These are phyloP conservation scores for Rhinichthys osculus DNA, from an alignment of 2,797 vertebrate species.

Conservation along the genomic window DNA sequence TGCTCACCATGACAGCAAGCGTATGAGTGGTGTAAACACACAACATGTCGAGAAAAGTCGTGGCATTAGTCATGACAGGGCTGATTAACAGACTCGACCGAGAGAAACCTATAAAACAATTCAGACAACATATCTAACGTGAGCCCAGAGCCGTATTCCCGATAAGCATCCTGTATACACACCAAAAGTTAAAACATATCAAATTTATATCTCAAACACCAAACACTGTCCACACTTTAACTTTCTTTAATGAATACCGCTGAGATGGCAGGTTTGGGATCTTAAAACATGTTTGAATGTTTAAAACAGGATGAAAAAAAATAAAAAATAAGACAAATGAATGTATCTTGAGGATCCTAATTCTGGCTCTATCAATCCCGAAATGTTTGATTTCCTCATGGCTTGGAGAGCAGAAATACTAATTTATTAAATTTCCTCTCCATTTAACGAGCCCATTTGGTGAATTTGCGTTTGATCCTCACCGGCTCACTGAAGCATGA, in stretches of 20 bases:
- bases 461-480: constrained; percentile 82
- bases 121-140: constrained; percentile 25
- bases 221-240: not conserved
- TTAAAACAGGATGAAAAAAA: not conserved
- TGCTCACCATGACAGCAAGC: constrained; percentile 64
- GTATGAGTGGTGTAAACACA: constrained; percentile 64
- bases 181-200: not conserved
- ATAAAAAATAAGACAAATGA: not conserved
- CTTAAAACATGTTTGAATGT: constrained; percentile 3
- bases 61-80: constrained; percentile 59
- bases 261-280: not conserved
- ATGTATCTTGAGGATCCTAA: constrained; percentile 1
- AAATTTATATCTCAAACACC: not conserved
- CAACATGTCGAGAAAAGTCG: constrained; percentile 54
- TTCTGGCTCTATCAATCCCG: constrained; percentile 19
- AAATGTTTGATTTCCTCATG: constrained; percentile 53
- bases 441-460: constrained; percentile 82
- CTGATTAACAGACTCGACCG: constrained; percentile 46
- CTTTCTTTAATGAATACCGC: not conserved
- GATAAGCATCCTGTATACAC: not conserved
- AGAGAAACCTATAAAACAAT: constrained; percentile 36
- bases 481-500: constrained; percentile 76
- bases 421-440: constrained; percentile 82
- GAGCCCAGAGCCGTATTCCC: not conserved
- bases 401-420: constrained; percentile 64